Percentiles rank a stretch among this genome's conserved stretches.
Conservation (phyloP, 2,113 vertebrate species). For the Nicator chloris region DNA sequence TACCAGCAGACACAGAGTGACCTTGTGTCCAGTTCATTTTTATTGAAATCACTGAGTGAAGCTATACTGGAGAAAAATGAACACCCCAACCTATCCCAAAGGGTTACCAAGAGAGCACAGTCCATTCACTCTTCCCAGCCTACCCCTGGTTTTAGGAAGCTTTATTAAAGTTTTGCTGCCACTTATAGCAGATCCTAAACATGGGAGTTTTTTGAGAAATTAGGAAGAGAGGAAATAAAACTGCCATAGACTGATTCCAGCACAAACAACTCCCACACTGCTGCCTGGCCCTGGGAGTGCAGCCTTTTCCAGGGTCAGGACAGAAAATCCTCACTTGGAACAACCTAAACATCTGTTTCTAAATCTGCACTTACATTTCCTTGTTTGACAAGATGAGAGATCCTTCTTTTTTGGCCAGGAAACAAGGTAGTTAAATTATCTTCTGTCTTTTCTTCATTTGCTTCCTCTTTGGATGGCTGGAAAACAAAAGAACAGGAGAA, state of each 20-base stretch:
- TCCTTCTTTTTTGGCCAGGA: conserved; percentile 92
- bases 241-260: not conserved
- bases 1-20: not conserved
- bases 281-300: not conserved
- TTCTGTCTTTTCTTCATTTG: conserved; percentile 72
- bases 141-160: not conserved
- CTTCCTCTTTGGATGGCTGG: conserved; percentile 69
- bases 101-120: not conserved
- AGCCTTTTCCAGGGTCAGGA: not conserved
- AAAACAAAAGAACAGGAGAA: not conserved
- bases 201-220: not conserved
- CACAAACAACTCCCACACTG: not conserved
- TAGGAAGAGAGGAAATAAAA: not conserved
- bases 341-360: not conserved
- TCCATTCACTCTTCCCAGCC: not conserved
- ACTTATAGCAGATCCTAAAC: not conserved
- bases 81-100: not conserved
- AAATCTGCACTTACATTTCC: conserved; percentile 77
- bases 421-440: conserved; percentile 84
- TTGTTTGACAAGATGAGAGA: conserved; percentile 88
- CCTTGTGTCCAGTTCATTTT: not conserved
- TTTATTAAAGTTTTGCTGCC: not conserved
- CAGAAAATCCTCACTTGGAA: not conserved
- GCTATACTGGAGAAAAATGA: not conserved
- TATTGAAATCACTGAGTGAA: not conserved